Conservation (phyloP, 2,888 invertebrate genomes). For the Beris morrisii region DNA sequence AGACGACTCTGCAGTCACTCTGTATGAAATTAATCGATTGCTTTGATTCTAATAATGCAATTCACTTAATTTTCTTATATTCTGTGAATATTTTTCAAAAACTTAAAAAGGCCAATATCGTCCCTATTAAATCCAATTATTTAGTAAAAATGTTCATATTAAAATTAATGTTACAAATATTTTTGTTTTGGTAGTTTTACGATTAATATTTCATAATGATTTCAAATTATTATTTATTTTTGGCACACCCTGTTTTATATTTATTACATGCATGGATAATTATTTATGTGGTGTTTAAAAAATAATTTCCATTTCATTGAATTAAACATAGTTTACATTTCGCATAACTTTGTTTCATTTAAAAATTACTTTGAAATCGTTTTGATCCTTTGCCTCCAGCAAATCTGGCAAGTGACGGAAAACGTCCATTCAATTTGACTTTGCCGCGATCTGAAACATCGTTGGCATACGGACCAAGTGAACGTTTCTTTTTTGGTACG, state of each 20-base stretch:
- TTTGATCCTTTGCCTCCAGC: constrained; percentile 20
- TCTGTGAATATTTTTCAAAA: too few species aligned
- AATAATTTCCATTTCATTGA: background rate
- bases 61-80: too few species aligned
- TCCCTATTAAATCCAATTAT: too few species aligned
- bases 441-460: constrained; percentile 37
- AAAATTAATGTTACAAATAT: too few species aligned
- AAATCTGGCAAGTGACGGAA: constrained; percentile 6
- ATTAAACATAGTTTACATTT: background rate
- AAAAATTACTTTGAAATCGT: constrained; percentile 23
- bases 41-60: too few species aligned
- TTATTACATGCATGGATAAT: background rate
- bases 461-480: constrained; percentile 47
- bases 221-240: constrained; percentile 5
- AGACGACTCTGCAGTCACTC: too few species aligned
- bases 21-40: too few species aligned
- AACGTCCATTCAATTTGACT: constrained; percentile 15
- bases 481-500: constrained; percentile 55
- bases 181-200: too few species aligned
- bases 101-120: too few species aligned
- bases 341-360: background rate
- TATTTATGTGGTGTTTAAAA: background rate
- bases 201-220: too few species aligned
- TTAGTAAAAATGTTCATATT: too few species aligned
- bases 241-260: constrained; percentile 31